A percentile compares a stretch with the other conserved stretches of the same genome.
These are phyloP conservation scores for Magallana nippona DNA, from an alignment of 2,888 invertebrate genomes.

Conservation along the genomic window DNA sequence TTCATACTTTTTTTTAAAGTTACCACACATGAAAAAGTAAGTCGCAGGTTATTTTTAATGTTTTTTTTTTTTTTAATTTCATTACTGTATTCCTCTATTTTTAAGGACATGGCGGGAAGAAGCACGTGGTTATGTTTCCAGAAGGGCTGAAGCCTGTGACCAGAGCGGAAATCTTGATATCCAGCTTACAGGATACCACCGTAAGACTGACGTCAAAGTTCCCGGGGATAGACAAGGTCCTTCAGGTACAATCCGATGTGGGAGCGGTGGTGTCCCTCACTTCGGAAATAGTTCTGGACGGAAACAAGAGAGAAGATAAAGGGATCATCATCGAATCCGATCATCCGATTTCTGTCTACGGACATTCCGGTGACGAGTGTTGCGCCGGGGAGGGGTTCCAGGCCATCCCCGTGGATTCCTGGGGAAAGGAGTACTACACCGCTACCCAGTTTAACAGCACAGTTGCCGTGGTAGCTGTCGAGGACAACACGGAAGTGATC, in stretches of 20 bases:
- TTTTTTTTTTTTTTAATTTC: no score
- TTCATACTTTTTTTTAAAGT: no score
- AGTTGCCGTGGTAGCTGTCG: constrained; percentile 4
- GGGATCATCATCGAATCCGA: constrained; percentile 7
- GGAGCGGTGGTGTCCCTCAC: neutral
- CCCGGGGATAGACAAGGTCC: neutral
- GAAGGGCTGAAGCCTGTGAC: neutral
- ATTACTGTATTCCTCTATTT: neutral
- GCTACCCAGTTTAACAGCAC: constrained; percentile 2
- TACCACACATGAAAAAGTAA: no score
- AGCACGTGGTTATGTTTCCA: constrained; percentile 4
- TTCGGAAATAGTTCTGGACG: neutral
- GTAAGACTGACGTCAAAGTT: neutral
- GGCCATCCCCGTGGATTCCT: neutral
- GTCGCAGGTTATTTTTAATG: no score
- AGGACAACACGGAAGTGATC: neutral
- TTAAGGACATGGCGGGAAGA: neutral
- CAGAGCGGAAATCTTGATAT: constrained; percentile 3
- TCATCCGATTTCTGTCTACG: neutral
- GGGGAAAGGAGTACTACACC: neutral
- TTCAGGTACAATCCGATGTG: neutral
- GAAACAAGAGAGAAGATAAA: constrained; percentile 16
- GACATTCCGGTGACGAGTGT: neutral
- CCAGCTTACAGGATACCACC: neutral
- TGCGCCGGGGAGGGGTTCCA: constrained; percentile 13